Conservation (phyloP, 2,113 vertebrate species). For the Crotophaga sulcirostris region DNA sequence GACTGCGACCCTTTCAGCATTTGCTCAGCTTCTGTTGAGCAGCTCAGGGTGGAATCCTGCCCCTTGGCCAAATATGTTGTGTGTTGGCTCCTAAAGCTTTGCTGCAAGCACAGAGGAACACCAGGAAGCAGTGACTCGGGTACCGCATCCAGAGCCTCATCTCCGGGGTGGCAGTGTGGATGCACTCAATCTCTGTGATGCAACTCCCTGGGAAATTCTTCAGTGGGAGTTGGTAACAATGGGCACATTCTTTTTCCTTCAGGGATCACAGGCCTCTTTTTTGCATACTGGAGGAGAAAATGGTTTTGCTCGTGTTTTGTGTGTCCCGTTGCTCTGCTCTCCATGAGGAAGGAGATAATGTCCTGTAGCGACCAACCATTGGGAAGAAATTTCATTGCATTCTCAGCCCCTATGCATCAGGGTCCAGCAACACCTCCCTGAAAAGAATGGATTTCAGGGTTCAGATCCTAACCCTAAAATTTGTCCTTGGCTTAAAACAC, state of each 20-base stretch:
- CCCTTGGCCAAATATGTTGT: background rate
- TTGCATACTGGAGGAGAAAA: background rate
- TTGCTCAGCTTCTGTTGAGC: background rate
- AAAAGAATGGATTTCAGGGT: background rate
- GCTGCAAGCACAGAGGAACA: background rate
- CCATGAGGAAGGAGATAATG: background rate
- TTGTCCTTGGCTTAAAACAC: background rate
- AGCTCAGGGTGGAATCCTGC: accelerated
- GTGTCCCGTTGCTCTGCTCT: background rate
- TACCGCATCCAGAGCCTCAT: background rate
- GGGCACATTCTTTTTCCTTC: background rate
- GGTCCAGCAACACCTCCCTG: background rate
- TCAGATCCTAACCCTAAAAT: background rate
- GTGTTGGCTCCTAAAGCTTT: background rate
- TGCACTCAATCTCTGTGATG: background rate
- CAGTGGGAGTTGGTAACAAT: background rate
- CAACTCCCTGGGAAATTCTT: background rate
- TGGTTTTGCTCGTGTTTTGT: background rate
- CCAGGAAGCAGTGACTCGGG: accelerated
- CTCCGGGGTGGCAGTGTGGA: accelerated
- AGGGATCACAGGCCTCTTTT: background rate
- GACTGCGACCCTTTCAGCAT: background rate
- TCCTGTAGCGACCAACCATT: background rate
- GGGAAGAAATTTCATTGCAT: background rate
- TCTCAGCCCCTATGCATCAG: background rate